phyloP scores from a whole-genome alignment of 2,797 vertebrate genomes.

The Sebastes aleutianus region DNA sequence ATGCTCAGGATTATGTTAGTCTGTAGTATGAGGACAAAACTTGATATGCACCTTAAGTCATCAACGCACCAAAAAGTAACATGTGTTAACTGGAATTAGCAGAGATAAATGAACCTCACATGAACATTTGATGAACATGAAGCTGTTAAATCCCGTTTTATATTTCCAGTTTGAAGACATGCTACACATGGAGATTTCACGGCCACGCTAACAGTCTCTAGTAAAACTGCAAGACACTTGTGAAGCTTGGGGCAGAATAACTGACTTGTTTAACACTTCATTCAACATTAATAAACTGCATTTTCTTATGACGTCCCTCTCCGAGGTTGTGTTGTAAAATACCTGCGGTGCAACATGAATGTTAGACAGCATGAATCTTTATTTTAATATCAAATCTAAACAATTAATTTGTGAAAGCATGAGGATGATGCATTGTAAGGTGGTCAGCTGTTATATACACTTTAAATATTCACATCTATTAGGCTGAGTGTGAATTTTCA shows the following conservation, averaged over 20 bases:
- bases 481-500: constrained; percentile 33
- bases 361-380: constrained; percentile 28
- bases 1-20: constrained; percentile 26
- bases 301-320: not conserved
- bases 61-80: not conserved
- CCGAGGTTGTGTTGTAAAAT: not conserved
- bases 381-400: constrained; percentile 70
- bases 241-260: not conserved
- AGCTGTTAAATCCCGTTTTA: constrained; percentile 35
- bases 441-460: constrained; percentile 44
- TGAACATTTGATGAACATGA: constrained; percentile 8
- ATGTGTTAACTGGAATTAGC: constrained; percentile 4
- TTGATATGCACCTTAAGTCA: constrained; percentile 15
- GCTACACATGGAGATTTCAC: constrained; percentile 12
- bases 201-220: not conserved
- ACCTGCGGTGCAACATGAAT: not conserved
- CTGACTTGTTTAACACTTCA: not conserved
- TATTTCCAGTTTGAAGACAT: constrained; percentile 7
- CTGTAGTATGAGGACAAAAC: constrained; percentile 1
- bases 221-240: constrained; percentile 12
- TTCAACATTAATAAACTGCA: not conserved
- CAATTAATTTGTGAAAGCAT: constrained; percentile 36
- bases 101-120: not conserved
- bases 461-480: constrained; percentile 56
- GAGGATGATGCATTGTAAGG: constrained; percentile 21